Percentiles rank a stretch among this genome's conserved stretches.
Evolutionary conservation across 2,797 vertebrate species (phyloP).

Genomic region (Paramormyrops hopkinsi): DNA sequence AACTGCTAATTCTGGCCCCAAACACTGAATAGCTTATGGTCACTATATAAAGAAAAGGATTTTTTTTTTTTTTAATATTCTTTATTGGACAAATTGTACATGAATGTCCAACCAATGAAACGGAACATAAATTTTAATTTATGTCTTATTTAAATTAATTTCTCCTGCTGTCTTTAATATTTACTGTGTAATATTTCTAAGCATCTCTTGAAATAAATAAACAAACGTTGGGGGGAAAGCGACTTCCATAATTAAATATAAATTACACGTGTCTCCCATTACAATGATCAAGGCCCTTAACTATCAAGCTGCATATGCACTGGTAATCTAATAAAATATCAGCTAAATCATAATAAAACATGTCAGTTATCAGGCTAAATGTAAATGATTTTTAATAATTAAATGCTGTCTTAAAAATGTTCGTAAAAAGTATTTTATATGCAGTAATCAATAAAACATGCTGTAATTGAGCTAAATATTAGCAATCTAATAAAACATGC

Average conservation of each 20-base stretch:
- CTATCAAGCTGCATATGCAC: neutral
- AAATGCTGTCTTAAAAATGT: neutral
- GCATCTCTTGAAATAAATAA: too few species aligned
- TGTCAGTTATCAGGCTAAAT: neutral
- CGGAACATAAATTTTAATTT: too few species aligned
- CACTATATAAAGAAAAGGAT: too few species aligned
- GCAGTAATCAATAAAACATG: neutral
- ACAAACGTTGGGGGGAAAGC: too few species aligned
- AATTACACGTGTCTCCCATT: neutral
- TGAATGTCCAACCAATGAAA: too few species aligned
- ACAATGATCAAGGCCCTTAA: neutral
- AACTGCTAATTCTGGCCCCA: too few species aligned
- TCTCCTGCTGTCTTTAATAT: too few species aligned
- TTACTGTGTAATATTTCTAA: too few species aligned
- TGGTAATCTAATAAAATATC: neutral
- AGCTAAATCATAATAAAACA: neutral
- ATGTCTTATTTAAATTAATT: too few species aligned
- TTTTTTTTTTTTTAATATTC: too few species aligned
- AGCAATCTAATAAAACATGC: neutral
- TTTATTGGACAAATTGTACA: too few species aligned
- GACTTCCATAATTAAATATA: neutral
- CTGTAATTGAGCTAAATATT: neutral
- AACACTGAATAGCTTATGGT: too few species aligned
- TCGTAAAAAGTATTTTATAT: neutral
- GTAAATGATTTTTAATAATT: neutral